These are phyloP conservation scores for Natrix natrix DNA, from an alignment of 2,797 vertebrate species.

Conservation along the genomic window DNA sequence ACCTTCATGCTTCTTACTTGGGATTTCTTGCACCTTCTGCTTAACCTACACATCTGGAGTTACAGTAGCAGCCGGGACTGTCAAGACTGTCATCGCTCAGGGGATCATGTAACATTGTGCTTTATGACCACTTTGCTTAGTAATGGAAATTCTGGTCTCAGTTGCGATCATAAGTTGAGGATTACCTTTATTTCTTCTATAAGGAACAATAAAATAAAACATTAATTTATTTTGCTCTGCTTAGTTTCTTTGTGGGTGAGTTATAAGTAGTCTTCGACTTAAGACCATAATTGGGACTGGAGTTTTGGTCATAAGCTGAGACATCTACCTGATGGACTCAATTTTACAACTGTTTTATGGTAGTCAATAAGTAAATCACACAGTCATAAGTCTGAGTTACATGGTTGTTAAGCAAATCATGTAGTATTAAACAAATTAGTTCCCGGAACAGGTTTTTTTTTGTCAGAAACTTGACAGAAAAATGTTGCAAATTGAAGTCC, in stretches of 20 bases:
- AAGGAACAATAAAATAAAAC: neutral
- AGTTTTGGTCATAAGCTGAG: too few species aligned
- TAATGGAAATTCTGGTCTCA: neutral
- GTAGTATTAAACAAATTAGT: neutral
- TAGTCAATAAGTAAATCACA: neutral
- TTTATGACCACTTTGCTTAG: neutral
- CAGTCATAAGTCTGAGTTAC: neutral
- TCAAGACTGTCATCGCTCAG: neutral
- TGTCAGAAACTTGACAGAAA: neutral
- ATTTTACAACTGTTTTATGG: neutral
- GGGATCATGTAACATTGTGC: neutral
- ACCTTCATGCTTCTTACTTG: neutral
- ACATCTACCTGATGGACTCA: neutral
- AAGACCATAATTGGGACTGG: neutral
- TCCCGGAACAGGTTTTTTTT: neutral
- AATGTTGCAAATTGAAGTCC: neutral
- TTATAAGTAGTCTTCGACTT: neutral
- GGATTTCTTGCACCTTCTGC: neutral
- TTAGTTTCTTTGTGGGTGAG: too few species aligned
- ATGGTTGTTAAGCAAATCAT: neutral
- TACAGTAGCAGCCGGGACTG: neutral
- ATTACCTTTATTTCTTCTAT: neutral
- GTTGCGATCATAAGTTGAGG: neutral
- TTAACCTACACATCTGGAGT: neutral
- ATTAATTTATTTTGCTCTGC: too few species aligned